These are phyloP conservation scores for Dolichomitus sp. DNA, from an alignment of 2,888 invertebrate species.

Conservation along the genomic window DNA sequence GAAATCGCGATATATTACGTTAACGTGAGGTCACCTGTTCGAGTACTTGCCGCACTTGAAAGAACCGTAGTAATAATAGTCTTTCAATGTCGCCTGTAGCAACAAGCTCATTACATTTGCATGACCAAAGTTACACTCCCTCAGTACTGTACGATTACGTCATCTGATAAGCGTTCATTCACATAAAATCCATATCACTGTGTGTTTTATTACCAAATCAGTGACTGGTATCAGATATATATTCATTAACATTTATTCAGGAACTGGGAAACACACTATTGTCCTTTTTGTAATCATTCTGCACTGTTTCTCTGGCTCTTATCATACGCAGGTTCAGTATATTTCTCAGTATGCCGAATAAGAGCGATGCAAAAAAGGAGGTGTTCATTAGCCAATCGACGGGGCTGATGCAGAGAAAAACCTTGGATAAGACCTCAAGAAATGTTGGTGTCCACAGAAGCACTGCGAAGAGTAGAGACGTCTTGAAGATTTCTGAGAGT, in stretches of 20 bases:
- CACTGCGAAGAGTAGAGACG: conserved; percentile 72
- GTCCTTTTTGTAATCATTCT: conserved; percentile 61
- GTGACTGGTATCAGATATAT: neutral
- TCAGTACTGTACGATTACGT: conserved; percentile 48
- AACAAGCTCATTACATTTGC: conserved; percentile 40
- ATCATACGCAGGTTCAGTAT: conserved; percentile 75
- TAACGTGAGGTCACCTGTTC: conserved; percentile 26
- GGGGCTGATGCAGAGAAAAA: conserved; percentile 73
- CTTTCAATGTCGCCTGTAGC: conserved; percentile 33
- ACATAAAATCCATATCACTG: conserved; percentile 24
- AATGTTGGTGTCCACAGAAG: conserved; percentile 80
- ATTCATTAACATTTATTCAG: conserved; percentile 48
- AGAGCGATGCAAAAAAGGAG: conserved; percentile 72
- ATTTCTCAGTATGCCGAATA: conserved; percentile 74
- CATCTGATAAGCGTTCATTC: conserved; percentile 46
- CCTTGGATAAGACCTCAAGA: conserved; percentile 72
- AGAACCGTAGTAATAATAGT: conserved; percentile 3
- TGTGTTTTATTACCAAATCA: conserved; percentile 9
- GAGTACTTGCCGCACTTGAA: neutral
- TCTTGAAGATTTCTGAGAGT: conserved; percentile 67
- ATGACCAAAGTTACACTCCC: conserved; percentile 33
- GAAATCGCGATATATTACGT: neutral
- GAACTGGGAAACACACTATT: conserved; percentile 73
- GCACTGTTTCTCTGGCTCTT: conserved; percentile 63
- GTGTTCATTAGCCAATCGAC: conserved; percentile 74